phyloP scores from a whole-genome alignment of 2,113 vertebrate genomes.

The Muntiacus reevesi region DNA sequence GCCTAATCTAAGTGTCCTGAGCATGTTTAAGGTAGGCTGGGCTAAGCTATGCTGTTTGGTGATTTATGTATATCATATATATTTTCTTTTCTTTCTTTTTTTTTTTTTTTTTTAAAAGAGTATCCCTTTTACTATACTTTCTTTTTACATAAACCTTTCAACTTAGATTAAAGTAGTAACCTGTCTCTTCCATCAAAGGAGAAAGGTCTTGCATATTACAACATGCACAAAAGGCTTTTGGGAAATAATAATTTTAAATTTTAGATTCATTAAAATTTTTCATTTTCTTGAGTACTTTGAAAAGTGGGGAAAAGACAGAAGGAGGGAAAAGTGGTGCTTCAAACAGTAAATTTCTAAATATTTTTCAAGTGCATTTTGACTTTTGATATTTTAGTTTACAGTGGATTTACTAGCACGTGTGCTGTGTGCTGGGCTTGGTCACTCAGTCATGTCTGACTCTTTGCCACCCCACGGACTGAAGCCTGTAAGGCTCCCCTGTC shows the following conservation, averaged over 20 bases:
- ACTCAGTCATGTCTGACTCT: background rate
- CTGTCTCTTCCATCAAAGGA: background rate
- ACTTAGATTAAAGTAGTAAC: background rate
- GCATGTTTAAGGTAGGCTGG: background rate
- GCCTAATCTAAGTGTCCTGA: background rate
- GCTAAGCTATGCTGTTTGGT: background rate
- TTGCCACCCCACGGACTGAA: background rate
- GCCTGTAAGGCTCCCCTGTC: background rate
- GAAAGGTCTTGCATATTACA: background rate
- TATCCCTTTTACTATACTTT: background rate
- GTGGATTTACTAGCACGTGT: background rate
- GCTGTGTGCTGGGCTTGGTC: background rate
- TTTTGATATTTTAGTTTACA: background rate
- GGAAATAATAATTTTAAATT: background rate
- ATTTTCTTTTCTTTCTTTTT: background rate
- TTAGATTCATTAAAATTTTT: background rate
- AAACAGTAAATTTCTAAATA: background rate
- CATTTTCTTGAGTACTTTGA: background rate
- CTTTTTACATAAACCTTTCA: background rate
- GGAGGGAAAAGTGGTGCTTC: background rate
- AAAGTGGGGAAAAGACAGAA: background rate
- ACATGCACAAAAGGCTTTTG: background rate
- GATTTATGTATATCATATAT: background rate
- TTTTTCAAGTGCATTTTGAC: background rate
- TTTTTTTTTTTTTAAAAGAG: background rate